Evolutionary conservation across 2,113 vertebrate species (phyloP), one percentile per base, ranked within the genome.

Genomic region (Leptobrachium leishanense): DNA sequence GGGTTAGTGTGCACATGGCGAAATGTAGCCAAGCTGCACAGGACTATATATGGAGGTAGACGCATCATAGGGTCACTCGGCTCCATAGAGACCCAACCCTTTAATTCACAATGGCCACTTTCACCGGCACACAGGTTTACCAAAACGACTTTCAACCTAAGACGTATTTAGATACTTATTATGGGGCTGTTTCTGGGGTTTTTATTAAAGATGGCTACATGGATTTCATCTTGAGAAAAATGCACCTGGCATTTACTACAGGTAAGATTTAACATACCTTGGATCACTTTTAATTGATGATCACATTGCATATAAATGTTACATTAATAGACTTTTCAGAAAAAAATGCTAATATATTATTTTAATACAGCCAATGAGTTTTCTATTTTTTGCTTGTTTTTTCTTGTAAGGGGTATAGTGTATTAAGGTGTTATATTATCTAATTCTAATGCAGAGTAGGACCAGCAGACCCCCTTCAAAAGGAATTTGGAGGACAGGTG

Each of bases 141-240:
- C 65, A 79, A 82, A 53, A 2, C 0, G 9, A 69, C 4, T 82
- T 82, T 75, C 68, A 84, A 7, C 43, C 81, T n/a, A 59, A 2
- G 13, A 66, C 40, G 41, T 62, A 8, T 43, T 57, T 81, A 66
- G 57, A 71, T 68, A 76, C n/a, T 0, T 89, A 66, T 15, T 87
- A 83, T 66, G 63, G 6, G 5, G 75, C 75, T 76, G 53, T 20
- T 2, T 39, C 53, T 2, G 65, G 75, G 9, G 66, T 76, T 65
- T 76, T 76, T 41, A 68, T 69, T 59, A 68, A 69, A 6, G 55
- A 69, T 5, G 75, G 77, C 12, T 3, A 46, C 64, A 12, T 76
- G 9, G 12, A 42, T 6, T 83, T 81, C 53, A 15, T 64, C 13
- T 8, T 68, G 64, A 74, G 65, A 50, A 13, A 70, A 4, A 42